phyloP scores from a whole-genome alignment of 1,140 invertebrate species.

The Cyrtorhinus lividipennis region DNA sequence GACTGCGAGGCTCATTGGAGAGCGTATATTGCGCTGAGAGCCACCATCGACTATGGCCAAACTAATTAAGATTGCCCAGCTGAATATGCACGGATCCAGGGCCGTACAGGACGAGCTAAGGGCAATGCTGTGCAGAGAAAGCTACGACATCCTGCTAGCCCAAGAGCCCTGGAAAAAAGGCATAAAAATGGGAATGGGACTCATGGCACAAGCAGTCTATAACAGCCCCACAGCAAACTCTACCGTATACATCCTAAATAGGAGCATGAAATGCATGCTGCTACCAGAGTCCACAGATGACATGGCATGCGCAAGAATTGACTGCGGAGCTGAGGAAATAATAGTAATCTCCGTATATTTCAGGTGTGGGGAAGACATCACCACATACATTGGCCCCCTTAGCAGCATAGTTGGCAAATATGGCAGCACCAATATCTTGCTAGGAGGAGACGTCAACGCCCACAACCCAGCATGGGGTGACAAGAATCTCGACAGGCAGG shows the following conservation, averaged over 20 bases:
- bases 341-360: background rate
- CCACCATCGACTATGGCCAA: background rate
- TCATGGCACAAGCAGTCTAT: background rate
- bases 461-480: constrained; percentile 2
- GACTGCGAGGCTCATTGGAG: background rate
- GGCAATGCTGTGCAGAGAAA: background rate
- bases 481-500: background rate
- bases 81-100: background rate
- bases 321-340: background rate
- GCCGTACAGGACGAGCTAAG: background rate
- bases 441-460: constrained; percentile 5
- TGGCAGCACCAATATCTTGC: background rate
- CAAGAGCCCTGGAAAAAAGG: background rate
- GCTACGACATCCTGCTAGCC: background rate
- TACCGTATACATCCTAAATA: background rate
- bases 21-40: background rate
- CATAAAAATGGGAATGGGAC: background rate
- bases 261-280: background rate
- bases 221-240: background rate
- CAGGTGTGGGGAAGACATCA: background rate
- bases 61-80: background rate
- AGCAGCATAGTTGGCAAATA: background rate
- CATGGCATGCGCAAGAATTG: background rate
- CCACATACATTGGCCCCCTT: background rate
- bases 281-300: background rate